Evolutionary conservation across 1,140 invertebrate genomes (phyloP), one percentile per base, ranked within the genome.

Genomic region (Drosophila melanica): DNA sequence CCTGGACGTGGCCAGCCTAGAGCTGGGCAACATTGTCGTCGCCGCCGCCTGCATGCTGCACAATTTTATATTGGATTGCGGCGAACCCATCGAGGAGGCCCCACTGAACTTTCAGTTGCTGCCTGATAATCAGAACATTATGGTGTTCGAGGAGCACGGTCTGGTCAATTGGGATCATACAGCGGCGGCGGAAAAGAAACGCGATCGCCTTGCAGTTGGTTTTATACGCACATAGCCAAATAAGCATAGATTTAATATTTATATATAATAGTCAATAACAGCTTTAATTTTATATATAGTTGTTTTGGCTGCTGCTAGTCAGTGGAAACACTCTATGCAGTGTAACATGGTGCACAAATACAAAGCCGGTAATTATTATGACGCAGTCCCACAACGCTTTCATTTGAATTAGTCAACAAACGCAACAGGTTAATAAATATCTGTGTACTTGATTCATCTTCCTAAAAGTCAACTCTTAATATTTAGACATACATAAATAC

Each of bases 1-100:
- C 0, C 20, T 78, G 0, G 72, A 78, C 11, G 62, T 78, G 5
- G 37, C 42, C 8, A 60, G 59, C 7, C n/a, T 78, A 4, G 67
- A 71, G 7, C 18, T 75, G 35, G 72, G 42, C 18, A 50, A 41
- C 11, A 62, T 51, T 41, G 62, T 78, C 1, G 39, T 78, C 23
- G 62, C 73, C 2, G 76, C 73, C 16, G 42, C 59, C 6, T 75
- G 66, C 23, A 78, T 78, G 72, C 39, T 78, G n/a, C 76, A 78
- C 23, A 78, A 78, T 42, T 78, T 78, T 35, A 77, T 77, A 23
- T 33, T 75, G 11, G 60, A 75, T 4, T 77, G 66, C 27, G 66
- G 55, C 4, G 75, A 77, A 4, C 39, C 48, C 0, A 60, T 75
- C 42, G 60, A 75, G 8, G 72, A 78, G 47, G 23, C 50, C 2